Percentiles rank a stretch among this genome's conserved stretches.
Evolutionary conservation across 2,888 invertebrate species (phyloP).

Genomic region (Griposia aprilina): DNA sequence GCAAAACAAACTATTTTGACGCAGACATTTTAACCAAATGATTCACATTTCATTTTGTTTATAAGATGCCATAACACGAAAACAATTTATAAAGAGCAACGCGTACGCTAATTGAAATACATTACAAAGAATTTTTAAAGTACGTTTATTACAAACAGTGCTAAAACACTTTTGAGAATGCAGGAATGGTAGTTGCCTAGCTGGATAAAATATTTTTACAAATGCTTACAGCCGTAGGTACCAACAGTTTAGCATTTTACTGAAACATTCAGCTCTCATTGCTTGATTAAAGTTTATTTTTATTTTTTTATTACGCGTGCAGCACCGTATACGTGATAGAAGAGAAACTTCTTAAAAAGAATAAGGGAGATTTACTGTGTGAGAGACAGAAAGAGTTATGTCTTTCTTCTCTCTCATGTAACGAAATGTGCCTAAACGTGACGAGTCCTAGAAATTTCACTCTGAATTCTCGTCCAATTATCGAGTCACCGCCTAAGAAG

Average conservation of each 20-base stretch:
- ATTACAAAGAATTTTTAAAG: conserved; percentile 54
- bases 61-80: conserved; percentile 41
- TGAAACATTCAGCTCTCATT: neutral
- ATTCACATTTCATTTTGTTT: conserved; percentile 47
- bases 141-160: conserved; percentile 55
- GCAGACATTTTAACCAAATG: conserved; percentile 31
- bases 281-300: neutral
- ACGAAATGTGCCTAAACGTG: too few relatives aligned
- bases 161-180: conserved; percentile 41
- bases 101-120: conserved; percentile 49
- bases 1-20: conserved; percentile 40
- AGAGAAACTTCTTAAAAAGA: too few relatives aligned
- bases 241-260: conserved; percentile 14
- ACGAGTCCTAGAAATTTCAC: too few relatives aligned
- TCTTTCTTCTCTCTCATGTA: too few relatives aligned
- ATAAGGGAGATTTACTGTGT: too few relatives aligned
- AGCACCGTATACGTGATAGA: too few relatives aligned
- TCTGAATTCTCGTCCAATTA: too few relatives aligned
- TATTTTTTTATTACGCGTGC: neutral
- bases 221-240: conserved; percentile 6
- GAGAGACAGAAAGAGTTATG: too few relatives aligned
- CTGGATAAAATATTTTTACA: conserved; percentile 34
- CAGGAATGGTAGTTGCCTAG: conserved; percentile 7
- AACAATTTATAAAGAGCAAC: conserved; percentile 44
- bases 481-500: too few relatives aligned